Evolutionary conservation across 2,797 vertebrate species (phyloP), one percentile per base, ranked within the genome.

Genomic region (Mus caroli): DNA sequence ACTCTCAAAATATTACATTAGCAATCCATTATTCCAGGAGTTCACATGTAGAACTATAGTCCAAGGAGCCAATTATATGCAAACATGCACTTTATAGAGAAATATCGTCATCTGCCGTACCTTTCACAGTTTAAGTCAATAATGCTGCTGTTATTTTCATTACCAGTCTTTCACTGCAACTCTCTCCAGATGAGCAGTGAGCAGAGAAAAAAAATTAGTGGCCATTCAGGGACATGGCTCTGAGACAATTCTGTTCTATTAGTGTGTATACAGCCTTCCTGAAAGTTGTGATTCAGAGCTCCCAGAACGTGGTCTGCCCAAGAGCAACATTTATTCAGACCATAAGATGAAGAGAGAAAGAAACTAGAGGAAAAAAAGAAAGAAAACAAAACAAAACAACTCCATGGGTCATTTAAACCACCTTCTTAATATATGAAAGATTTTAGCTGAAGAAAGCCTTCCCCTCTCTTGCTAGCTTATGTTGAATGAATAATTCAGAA

Each of bases 1-100:
- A 97, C 97, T 98, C 91, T 97, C 91, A 92, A 97, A 97, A 97
- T 96, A 94, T 97, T 98, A 97, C 97, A 97, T 96, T 97, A 97
- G 97, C 97, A 56, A 92, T 96, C 88, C 94, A 97, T 97, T 97
- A 97, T 79, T 96, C 94, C 84, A 92, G 85, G 78, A 98, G 98
- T 97, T 78, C 91, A 56, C 69, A 94, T 94, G 98, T 97, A 75
- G 95, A 98, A 95, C 64, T 52, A 97, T 82, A 96, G 73, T 92
- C 6, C 56, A 56, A 97, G 94, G 96, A 98, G 90, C 94, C 98
- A 98, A 98, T 85, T 46, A 15, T 97, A 97, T 92, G 96, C 97
- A 92, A 95, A 97, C 97, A 34, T 20, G 4, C 71, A 79, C 98
- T 91, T 98, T 98, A 85, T 85, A 97, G 97, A 98, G 98, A 97